Evolutionary conservation across 2,113 vertebrate species (phyloP).

Genomic region (Poecilia latipinna): DNA sequence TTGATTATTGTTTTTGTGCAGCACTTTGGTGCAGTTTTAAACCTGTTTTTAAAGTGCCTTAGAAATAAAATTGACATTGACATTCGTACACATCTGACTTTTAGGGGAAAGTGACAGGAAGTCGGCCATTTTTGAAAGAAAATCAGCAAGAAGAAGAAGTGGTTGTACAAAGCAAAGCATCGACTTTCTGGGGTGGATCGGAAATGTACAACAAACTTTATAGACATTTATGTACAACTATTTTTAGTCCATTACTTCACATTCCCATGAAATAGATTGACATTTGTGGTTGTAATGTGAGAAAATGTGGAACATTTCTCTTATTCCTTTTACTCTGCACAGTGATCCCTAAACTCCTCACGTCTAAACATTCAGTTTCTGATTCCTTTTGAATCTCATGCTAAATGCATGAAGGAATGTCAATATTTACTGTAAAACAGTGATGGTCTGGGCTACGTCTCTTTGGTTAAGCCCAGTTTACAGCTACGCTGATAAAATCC

Average conservation of each 20-base stretch:
- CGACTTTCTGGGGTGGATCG: background rate
- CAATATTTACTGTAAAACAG: background rate
- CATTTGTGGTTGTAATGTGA: no score
- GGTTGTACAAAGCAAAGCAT: background rate
- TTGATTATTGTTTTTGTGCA: no score
- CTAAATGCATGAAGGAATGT: slow-evolving; percentile 2
- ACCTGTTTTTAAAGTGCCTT: no score
- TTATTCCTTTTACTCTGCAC: background rate
- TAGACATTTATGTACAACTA: no score
- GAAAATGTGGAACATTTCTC: no score
- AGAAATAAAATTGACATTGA: no score
- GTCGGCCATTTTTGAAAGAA: background rate
- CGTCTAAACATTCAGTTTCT: background rate
- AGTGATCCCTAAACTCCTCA: background rate
- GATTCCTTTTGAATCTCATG: background rate
- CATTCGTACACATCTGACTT: background rate
- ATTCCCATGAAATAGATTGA: background rate
- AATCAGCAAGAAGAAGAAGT: background rate
- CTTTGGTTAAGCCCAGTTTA: background rate
- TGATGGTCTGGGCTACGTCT: background rate
- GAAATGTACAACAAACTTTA: background rate
- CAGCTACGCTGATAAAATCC: background rate
- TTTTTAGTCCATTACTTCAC: no score
- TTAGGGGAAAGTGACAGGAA: background rate
- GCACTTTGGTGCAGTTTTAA: no score